A percentile compares a stretch with the other conserved stretches of the same genome.
phyloP scores from a whole-genome alignment of 2,888 invertebrate species.

The Aricia artaxerxes region DNA sequence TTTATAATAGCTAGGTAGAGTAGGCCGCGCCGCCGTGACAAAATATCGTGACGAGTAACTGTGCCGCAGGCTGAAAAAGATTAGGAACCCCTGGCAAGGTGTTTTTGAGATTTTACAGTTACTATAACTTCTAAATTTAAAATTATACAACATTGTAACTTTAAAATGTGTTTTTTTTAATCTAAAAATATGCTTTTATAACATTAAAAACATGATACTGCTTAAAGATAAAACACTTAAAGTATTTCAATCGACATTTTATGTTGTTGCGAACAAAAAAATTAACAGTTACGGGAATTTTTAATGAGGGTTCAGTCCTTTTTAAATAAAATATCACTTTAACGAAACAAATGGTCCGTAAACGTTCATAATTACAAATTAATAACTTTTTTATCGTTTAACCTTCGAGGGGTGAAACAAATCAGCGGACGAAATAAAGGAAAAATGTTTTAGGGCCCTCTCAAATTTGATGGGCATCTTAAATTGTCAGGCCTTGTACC shows the following conservation, averaged over 20 bases:
- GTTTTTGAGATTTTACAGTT: not conserved
- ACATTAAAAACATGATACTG: not conserved
- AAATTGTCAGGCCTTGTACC: conserved; percentile 33
- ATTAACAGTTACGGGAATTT: not conserved
- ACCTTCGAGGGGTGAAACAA: not conserved
- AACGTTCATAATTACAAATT: conserved; percentile 26
- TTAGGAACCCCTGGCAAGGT: too few relatives aligned
- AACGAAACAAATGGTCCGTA: conserved; percentile 27
- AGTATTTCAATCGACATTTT: not conserved
- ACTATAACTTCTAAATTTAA: not conserved
- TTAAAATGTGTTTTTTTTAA: too few relatives aligned
- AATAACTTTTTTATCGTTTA: conserved; percentile 27
- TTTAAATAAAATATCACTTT: conserved; percentile 26
- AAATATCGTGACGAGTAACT: too few relatives aligned
- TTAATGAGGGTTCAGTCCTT: not conserved
- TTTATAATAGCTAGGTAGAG: too few relatives aligned
- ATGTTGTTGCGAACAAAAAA: not conserved
- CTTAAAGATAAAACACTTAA: not conserved
- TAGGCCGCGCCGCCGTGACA: too few relatives aligned
- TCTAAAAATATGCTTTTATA: not conserved
- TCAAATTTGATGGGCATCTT: conserved; percentile 38
- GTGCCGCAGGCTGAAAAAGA: too few relatives aligned
- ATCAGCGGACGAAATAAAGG: conserved; percentile 13
- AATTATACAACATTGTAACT: too few relatives aligned
- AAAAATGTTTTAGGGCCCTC: conserved; percentile 36